Base-by-base conservation (phyloP, 2,113 vertebrate genomes). In the Stigmatopora argus region DNA sequence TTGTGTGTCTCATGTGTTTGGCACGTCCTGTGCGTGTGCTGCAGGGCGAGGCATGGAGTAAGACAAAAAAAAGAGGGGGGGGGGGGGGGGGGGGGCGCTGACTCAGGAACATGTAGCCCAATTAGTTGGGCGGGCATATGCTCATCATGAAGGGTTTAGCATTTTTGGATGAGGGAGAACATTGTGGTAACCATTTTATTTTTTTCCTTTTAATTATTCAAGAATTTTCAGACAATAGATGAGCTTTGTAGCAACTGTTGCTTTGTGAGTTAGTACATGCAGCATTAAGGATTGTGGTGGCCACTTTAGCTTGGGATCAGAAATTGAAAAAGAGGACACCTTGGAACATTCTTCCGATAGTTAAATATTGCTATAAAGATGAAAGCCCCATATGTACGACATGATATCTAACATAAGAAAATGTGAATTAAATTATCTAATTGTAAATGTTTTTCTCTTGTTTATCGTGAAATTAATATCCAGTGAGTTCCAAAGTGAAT, bases 51-150 rank as follows among this genome's bases (percentile, higher is more conserved):
- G 72, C 72, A 65, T 23, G 57, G 68, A 44, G 53, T 34, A 41
- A 34, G 21, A 5, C 5, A 35, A 59, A 35, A 64, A 12, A 61
- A 69, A 68, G 62, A 18, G 19, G 17, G 65, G 0, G 21, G 46
- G 69, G 23, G 59, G 14, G 52, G 70, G 77, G 75, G 65, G 0
- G 21, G 51, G 69, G 19, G 56, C 14, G 53, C 72, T 78, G 75
- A 83, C 63, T 74, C 62, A 79, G 73, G 67, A 70, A 70, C 62
- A 48, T 65, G 21, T 73, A 67, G 69, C 18, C 58, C 70, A 81
- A 70, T 57, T 48, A 59, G 41, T 64, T 47, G 67, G 65, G 59
- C 67, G 72, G 38, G 38, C 9, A 71, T 78, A 71, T 21, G 70
- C 63, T 58, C 23, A 31, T 21, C 13, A 65, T 41, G 72, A 75